phyloP scores from a whole-genome alignment of 64 coral and sea anemone species.

The Astreopora myriophthalma region DNA sequence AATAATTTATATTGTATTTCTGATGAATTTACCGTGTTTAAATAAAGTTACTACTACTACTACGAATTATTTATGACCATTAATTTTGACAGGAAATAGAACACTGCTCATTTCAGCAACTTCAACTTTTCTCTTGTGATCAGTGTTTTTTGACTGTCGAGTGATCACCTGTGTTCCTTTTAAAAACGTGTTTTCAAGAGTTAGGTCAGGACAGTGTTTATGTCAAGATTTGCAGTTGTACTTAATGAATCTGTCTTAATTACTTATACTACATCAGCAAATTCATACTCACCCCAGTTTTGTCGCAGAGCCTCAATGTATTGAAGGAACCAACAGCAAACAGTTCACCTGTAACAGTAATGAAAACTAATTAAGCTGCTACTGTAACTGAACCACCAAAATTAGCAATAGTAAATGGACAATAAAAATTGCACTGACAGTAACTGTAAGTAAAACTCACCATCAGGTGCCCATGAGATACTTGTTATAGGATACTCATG shows the following conservation, averaged over 20 bases:
- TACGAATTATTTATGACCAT: too few species aligned
- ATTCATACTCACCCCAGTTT: slow-evolving; percentile 89
- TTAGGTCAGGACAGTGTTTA: too few species aligned
- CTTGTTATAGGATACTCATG: slow-evolving; percentile 95
- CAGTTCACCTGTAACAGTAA: slow-evolving; percentile 75
- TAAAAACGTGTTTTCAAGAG: too few species aligned
- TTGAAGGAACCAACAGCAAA: slow-evolving; percentile 98
- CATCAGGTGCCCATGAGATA: slow-evolving; percentile 96
- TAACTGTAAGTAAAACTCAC: slow-evolving; percentile 12
- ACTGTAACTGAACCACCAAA: background rate
- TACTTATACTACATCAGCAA: background rate
- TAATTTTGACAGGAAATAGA: too few species aligned
- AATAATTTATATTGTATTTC: too few species aligned
- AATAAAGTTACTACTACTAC: too few species aligned
- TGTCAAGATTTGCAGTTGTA: too few species aligned
- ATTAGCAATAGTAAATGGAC: background rate
- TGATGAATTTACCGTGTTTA: too few species aligned
- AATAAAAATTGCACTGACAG: background rate
- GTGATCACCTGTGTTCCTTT: too few species aligned
- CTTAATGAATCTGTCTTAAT: background rate
- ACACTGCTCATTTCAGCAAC: too few species aligned
- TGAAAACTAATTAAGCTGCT: background rate
- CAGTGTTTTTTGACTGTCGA: too few species aligned
- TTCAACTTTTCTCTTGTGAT: too few species aligned
- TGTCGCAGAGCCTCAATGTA: slow-evolving; percentile 96